Evolutionary conservation across 2,888 invertebrate species (phyloP).

Genomic region (Lymantria monacha): DNA sequence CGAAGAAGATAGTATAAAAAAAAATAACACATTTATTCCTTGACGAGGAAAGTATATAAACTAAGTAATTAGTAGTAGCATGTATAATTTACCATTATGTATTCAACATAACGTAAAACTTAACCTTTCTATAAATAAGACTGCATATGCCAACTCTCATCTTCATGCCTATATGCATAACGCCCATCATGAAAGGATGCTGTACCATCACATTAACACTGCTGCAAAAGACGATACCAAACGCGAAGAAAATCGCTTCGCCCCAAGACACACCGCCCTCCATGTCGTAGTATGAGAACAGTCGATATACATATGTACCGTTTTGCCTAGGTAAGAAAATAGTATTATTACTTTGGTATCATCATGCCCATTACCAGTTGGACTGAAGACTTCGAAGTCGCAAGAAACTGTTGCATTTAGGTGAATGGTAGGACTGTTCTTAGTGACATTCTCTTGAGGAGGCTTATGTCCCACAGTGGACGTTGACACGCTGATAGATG

Average conservation of each 20-base stretch:
- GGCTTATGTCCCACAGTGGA: no score
- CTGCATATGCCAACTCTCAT: conserved; percentile 91
- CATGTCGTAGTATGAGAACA: conserved; percentile 83
- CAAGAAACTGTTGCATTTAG: no score
- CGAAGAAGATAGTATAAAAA: no score
- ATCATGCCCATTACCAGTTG: no score
- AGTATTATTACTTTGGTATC: not conserved
- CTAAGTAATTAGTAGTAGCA: no score
- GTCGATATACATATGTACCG: conserved; percentile 81
- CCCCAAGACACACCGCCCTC: conserved; percentile 76
- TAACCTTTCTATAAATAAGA: conserved; percentile 92
- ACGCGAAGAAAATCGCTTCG: conserved; percentile 86
- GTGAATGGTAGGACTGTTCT: no score
- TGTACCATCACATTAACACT: conserved; percentile 84
- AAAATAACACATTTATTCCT: no score
- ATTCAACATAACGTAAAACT: not conserved
- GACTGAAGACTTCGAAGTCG: no score
- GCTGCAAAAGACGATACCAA: conserved; percentile 85
- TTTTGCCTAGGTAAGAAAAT: conserved; percentile 60
- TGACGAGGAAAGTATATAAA: no score
- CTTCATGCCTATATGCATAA: conserved; percentile 91
- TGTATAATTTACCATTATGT: no score
- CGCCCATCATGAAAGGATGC: conserved; percentile 86
- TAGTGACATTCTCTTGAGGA: no score
- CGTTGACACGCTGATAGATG: no score